Base-by-base conservation (phyloP, 2,888 invertebrate species). In the Drosophila quasianomalipes region DNA sequence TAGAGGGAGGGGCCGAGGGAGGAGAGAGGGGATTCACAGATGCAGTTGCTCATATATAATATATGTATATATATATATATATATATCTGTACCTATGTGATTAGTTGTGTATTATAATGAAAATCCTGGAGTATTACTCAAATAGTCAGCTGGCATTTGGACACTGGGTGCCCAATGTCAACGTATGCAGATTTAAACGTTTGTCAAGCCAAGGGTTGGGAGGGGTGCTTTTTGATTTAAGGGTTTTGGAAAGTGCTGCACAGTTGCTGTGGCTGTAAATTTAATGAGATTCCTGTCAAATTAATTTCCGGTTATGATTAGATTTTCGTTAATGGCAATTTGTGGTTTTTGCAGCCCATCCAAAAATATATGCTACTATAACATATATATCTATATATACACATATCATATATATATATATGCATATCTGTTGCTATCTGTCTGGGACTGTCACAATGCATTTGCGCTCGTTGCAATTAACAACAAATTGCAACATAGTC, bases 231-330 rank as follows among this genome's bases (percentile, higher is more conserved):
- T 47, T 47, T 47, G 47, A 47, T 47, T 47, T 47, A 47, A 31
- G 68, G 16, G 22, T 47, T 47, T 4, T 47, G 47, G 47, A 47
- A 26, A 47, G 35, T 35, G 35, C 35, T 35, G 30, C 64, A 55
- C 74, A 76, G 44, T 78, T 78, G 79, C 26, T 26, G 28, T 76
- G 82, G 89, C 88, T 93, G 92, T 91, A 92, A 93, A 93, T 93
- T 93, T 93, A 93, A 93, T 93, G 93, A 93, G 93, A 93, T 93
- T 93, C 92, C 93, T 93, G 93, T 93, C 93, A 93, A 93, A 93
- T 93, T 93, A 93, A 93, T 93, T 93, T 93, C 93, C 93, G 93
- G 93, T 93, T 92, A 93, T 93, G 93, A 93, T 93, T 93, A 93
- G 93, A 93, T 93, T 93, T 93, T 92, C 92, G 92, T 92, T 93